Base-by-base conservation (phyloP, 1,140 invertebrate genomes). In the Drosophila setifemur region DNA sequence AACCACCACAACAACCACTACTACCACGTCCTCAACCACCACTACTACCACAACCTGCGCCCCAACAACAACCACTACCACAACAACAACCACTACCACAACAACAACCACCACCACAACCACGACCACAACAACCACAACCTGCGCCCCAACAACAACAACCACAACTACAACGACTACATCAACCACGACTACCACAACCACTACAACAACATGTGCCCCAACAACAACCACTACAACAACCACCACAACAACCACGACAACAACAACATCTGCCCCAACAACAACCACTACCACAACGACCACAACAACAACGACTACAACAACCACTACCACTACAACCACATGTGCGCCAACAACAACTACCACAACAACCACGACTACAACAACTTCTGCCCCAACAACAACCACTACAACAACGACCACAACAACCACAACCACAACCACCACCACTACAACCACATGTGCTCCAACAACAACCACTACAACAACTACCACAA, bases 381-480 rank as follows among this genome's bases (percentile, higher is more conserved):
- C 52, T 0, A 57, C 61, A 1, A 49, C 45, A 6, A 57, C 50
- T 7, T 18, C n/a, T 7, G 33, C 39, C 8, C 28, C 60, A 0
- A 64, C 60, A 1, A 48, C 61, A 0, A 60, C 55, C 0, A 43
- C 66, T 2, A 55, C 49, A 0, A 42, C 54, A 3, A 39, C 66
- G 2, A 60, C 58, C 5, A 49, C 66, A 8, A 43, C 40, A 2
- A 52, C 44, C 1, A 45, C 69, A 0, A 45, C 40, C 5, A 53
- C 37, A 1, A 40, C 66, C 4, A 54, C 52, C 11, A n/a, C n/a
- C n/a, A n/a, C n/a, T n/a, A n/a, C n/a, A n/a, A n/a, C n/a, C n/a
- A n/a, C n/a, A n/a, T n/a, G n/a, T n/a, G 40, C 70, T 8, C 39
- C 43, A 3, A 54, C 45, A 4, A 50, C 69, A 2, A 45, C 39